Conservation (phyloP, 2,888 invertebrate species). For the Athalia circularis region DNA sequence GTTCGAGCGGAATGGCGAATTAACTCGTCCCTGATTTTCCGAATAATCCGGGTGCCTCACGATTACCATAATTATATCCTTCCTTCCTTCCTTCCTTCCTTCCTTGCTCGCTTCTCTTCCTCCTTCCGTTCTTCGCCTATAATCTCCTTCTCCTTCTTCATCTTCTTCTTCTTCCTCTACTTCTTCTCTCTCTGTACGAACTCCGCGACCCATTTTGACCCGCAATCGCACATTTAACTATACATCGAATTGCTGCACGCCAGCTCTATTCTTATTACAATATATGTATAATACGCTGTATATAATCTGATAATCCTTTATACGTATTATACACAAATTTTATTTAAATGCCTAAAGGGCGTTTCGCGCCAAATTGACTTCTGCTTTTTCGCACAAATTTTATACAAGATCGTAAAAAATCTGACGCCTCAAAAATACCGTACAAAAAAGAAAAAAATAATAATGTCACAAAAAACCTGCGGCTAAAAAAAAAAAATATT, state of each 20-base stretch:
- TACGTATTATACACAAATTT: no score
- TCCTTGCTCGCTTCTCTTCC: not conserved
- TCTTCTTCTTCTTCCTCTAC: not conserved
- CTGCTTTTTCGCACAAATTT: no score
- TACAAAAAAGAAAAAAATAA: no score
- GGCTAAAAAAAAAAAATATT: no score
- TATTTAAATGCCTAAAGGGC: no score
- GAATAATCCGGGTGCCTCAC: conserved; percentile 10
- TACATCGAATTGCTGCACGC: not conserved
- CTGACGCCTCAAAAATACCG: no score
- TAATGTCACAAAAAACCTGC: no score
- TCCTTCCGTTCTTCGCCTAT: not conserved
- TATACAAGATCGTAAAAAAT: no score
- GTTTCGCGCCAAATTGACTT: no score
- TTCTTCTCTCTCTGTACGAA: not conserved
- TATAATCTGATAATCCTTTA: no score
- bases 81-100: conserved; percentile 22
- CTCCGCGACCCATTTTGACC: not conserved
- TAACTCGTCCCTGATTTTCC: conserved; percentile 32
- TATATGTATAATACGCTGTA: no score
- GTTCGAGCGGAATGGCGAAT: conserved; percentile 18
- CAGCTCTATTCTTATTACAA: not conserved
- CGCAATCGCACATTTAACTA: not conserved
- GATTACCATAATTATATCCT: conserved; percentile 39
- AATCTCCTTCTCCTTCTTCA: not conserved